Percentiles rank a stretch among this genome's conserved stretches.
phyloP scores from a whole-genome alignment of 2,888 invertebrate genomes.

The Chrysina gloriosa region DNA sequence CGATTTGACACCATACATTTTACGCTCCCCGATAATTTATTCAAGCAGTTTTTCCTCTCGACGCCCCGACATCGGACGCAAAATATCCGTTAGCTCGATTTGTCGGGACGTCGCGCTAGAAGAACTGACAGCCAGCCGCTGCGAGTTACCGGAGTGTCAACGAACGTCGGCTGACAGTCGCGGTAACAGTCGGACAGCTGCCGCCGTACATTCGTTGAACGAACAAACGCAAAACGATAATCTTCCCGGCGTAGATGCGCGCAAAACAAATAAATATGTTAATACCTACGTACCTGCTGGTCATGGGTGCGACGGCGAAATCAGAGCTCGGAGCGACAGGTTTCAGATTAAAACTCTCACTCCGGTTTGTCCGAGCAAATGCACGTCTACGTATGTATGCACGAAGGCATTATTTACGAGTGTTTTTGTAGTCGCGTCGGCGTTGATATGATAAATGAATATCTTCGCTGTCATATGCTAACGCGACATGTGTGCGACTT shows the following conservation, averaged over 20 bases:
- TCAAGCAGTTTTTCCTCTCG: slow-evolving; percentile 18
- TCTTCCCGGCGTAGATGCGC: not conserved
- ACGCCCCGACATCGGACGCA: slow-evolving; percentile 19
- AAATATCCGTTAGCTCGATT: slow-evolving; percentile 22
- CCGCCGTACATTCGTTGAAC: not conserved
- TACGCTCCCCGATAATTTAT: slow-evolving; percentile 2
- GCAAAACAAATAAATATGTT: slow-evolving; percentile 23
- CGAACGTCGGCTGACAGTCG: slow-evolving; percentile 8
- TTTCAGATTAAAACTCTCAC: slow-evolving; percentile 21
- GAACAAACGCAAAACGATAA: slow-evolving; percentile 17
- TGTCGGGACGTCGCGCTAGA: slow-evolving; percentile 20
- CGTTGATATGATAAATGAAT: slow-evolving; percentile 10
- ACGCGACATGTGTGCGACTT: not conserved
- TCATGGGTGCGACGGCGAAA: not conserved
- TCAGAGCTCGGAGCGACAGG: slow-evolving; percentile 18
- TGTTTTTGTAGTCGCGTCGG: slow-evolving; percentile 7
- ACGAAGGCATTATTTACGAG: slow-evolving; percentile 12
- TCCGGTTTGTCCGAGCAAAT: not conserved
- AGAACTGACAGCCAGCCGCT: slow-evolving; percentile 17
- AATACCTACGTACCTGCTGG: slow-evolving; percentile 2
- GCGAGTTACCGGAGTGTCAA: slow-evolving; percentile 8
- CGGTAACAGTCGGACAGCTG: slow-evolving; percentile 4
- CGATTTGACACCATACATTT: slow-evolving; percentile 2
- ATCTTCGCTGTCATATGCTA: slow-evolving; percentile 9
- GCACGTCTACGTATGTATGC: not conserved